Evolutionary conservation across 2,888 invertebrate species (phyloP).

Genomic region (Eucriotettix oculatus): DNA sequence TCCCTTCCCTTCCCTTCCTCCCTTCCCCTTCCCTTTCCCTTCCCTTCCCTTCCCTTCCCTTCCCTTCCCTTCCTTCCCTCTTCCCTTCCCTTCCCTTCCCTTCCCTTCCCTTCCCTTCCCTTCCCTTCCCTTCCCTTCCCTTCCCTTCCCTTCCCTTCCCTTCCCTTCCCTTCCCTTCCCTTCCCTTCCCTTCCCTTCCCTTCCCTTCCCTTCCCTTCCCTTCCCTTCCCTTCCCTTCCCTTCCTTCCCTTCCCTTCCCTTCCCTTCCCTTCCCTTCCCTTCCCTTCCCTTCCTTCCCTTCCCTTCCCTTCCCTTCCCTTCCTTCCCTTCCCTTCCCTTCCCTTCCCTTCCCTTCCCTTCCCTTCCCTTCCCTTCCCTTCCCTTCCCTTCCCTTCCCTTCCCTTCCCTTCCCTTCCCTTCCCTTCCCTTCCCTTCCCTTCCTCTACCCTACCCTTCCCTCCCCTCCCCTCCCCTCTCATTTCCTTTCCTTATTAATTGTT

Average conservation of each 20-base stretch:
- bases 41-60: background rate
- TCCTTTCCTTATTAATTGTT: no score
- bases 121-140: background rate
- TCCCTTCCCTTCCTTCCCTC: background rate
- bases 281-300: no score
- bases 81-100: background rate
- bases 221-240: background rate
- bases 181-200: background rate
- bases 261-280: no score
- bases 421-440: no score
- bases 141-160: background rate
- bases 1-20: background rate
- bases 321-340: no score
- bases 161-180: background rate
- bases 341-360: no score
- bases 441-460: no score
- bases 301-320: no score
- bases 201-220: background rate
- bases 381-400: no score
- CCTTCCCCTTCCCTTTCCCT: background rate
- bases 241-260: background rate
- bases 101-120: background rate
- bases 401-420: no score
- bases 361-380: no score
- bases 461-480: no score